Evolutionary conservation across 2,113 vertebrate genomes (phyloP).

Genomic region (Uria lomvia): DNA sequence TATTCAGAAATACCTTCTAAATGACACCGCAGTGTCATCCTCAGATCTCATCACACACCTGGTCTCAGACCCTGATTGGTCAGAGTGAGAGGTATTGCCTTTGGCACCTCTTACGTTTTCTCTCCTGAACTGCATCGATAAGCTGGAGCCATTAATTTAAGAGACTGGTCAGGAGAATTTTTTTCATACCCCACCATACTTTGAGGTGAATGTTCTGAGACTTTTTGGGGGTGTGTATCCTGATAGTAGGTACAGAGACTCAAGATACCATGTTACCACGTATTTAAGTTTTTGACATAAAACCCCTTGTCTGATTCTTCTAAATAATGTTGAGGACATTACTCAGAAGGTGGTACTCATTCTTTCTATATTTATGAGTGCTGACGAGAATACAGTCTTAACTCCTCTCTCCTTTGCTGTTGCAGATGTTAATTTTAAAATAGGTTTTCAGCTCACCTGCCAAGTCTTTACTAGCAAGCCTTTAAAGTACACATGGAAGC

Average conservation of each 20-base stretch:
- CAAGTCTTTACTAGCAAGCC: background rate
- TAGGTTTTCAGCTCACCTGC: background rate
- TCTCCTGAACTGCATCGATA: background rate
- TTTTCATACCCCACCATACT: background rate
- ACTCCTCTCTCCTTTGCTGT: background rate
- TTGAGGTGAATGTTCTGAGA: background rate
- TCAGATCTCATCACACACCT: background rate
- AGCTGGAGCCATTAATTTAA: background rate
- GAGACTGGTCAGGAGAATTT: background rate
- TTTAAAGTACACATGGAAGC: background rate
- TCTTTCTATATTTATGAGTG: background rate
- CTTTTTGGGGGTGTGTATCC: background rate
- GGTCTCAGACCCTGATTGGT: background rate
- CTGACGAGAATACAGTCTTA: background rate
- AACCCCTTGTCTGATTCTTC: background rate
- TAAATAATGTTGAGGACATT: background rate
- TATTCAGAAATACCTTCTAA: background rate
- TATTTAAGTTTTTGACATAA: background rate
- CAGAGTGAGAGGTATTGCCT: background rate
- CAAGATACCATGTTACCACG: background rate
- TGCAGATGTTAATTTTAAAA: background rate
- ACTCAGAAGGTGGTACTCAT: background rate
- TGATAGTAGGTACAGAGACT: background rate
- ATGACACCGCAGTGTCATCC: background rate
- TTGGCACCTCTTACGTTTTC: background rate